Evolutionary conservation across 2,888 invertebrate species (phyloP), one percentile per base, ranked within the genome.

Genomic region (Xanthia icteritia): DNA sequence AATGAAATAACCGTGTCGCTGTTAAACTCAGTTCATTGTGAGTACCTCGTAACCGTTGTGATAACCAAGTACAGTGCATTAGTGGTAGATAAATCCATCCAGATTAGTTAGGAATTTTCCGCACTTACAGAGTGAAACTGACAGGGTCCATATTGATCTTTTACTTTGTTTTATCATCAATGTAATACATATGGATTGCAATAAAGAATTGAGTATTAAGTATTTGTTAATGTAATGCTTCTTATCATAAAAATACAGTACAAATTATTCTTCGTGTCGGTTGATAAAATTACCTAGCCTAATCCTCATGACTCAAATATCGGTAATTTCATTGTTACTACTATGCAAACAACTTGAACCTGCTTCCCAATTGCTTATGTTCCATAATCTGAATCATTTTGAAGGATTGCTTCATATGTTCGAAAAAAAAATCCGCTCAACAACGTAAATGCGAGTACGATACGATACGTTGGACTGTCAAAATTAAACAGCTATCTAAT

Each of bases 1-100:
- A 79, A 82, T 78, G 27, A 75, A 88, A 87, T 86, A 77, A 83
- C 77, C 85, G 66, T 85, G 39, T 75, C 88, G 79, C 60, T 48
- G 65, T 84, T 78, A 71, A 75, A 76, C 81, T 64, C 63, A 73
- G 77, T 79, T 74, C 82, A 79, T 77, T 77, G 73, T 42, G 66
- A 73, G 54, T 69, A 72, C 63, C 65, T 85, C 64, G 39, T 58
- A 61, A 67, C 71, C 58, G 20, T 73, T 76, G 58, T 63, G 73
- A 82, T 84, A 76, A 77, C 61, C 61, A 64, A 75, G 60, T 60
- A 54, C 73, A 65, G 48, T 60, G 67, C 64, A 68, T 83, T 75
- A 75, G 80, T 63, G 76, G 42, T 77, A 77, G 56, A 86, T 77
- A 75, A 73, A 83, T 68, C 66, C 58, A 63, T 65, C 63, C 48